Evolutionary conservation across 2,888 invertebrate genomes (phyloP).

Genomic region (Coelinius sp.): DNA sequence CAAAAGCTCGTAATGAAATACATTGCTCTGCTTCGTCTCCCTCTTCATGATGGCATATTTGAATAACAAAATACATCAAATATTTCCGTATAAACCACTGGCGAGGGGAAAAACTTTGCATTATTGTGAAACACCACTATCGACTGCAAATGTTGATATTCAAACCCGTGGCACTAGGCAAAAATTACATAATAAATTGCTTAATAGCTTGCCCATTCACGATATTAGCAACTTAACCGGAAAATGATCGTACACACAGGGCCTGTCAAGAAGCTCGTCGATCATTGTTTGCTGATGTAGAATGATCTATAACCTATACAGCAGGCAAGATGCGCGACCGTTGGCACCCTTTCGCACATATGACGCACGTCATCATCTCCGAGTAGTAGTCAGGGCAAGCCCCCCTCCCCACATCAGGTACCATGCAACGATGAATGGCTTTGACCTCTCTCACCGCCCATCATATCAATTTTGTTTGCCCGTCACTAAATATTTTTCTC

Average conservation of each 20-base stretch:
- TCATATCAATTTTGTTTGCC: conserved; percentile 17
- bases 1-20: background rate
- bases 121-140: background rate
- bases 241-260: conserved; percentile 11
- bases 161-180: background rate
- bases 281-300: conserved; percentile 27
- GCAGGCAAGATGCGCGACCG: conserved; percentile 9
- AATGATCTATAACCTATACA: conserved; percentile 18
- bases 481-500: background rate
- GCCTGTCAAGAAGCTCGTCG: conserved; percentile 28
- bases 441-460: background rate
- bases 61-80: background rate
- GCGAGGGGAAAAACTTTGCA: background rate
- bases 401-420: background rate
- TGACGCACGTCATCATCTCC: conserved; percentile 31
- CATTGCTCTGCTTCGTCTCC: background rate
- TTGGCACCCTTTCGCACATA: conserved; percentile 15
- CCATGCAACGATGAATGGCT: conserved; percentile 10
- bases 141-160: background rate
- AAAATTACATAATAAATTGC: conserved; percentile 4
- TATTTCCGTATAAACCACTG: background rate
- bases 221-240: conserved; percentile 10
- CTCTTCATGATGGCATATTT: background rate
- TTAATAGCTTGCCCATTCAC: conserved; percentile 8
- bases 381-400: conserved; percentile 10